Evolutionary conservation across 2,113 vertebrate genomes (phyloP), one percentile per base, ranked within the genome.

Genomic region (Hoplias malabaricus): DNA sequence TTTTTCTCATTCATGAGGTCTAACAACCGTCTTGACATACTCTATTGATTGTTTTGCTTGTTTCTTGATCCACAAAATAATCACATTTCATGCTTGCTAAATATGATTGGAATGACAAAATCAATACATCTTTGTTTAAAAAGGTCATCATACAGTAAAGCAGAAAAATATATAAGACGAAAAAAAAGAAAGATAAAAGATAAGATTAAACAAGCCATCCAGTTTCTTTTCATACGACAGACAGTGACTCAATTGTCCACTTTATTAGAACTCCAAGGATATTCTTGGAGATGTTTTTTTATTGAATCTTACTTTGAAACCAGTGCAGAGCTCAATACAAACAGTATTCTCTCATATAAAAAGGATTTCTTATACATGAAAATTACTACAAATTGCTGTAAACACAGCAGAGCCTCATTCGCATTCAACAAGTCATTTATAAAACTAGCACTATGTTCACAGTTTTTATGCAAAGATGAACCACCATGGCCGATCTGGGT

Each of bases 231-330:
- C 57, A 27, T 42, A 34, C 59, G 27, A 57, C 46, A 66, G 69
- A 46, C 29, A 13, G 46, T 31, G 42, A 23, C n/a, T 67, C 31
- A 66, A 34, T 38, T 13, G 31, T 38, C 21, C 40, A n/a, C 31
- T 46, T 59, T 36, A 68, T 69, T 57, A 31, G 9, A 68, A 61
- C 31, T 25, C 53, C 65, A 69, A 54, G 31, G 56, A 62, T 54
- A 54, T 56, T 36, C 19, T 65, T 42, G 43, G 9, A 31, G 31
- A 14, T n/a, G n/a, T 25, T 40, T 68, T 42, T 31, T 7, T 33
- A 21, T 19, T 31, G 3, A 67, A 67, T 56, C 5, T 40, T 36
- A 29, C 12, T 10, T 19, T 75, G 31, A 14, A 65, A 25, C 23
- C 50, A 66, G n/a, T 29, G 50, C 19, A 23, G 8, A 34, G 46